phyloP scores from a whole-genome alignment of 2,888 invertebrate species.

The Lithosia quadra region DNA sequence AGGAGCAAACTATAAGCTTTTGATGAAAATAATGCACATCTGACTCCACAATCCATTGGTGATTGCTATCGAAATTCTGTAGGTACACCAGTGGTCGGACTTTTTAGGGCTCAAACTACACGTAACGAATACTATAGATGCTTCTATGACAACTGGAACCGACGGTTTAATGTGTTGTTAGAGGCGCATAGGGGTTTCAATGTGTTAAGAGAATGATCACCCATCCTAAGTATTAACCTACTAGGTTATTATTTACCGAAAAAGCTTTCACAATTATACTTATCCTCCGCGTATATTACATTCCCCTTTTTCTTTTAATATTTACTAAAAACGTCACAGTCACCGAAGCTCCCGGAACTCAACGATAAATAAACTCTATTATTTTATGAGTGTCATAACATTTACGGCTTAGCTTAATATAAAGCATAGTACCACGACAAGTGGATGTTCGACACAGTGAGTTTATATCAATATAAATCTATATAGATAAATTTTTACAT shows the following conservation, averaged over 20 bases:
- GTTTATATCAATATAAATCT: background rate
- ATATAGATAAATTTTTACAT: background rate
- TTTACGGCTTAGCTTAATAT: constrained; percentile 20
- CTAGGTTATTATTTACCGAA: background rate
- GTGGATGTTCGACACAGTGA: constrained; percentile 9
- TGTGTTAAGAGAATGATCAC: too few species aligned
- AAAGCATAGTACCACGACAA: constrained; percentile 13
- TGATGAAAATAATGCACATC: too few species aligned
- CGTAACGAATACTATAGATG: too few species aligned
- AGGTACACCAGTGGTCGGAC: too few species aligned
- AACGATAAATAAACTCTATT: constrained; percentile 17
- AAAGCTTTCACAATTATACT: background rate
- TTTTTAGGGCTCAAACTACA: too few species aligned
- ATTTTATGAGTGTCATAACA: constrained; percentile 20
- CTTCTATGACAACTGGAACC: too few species aligned
- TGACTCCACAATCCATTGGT: too few species aligned
- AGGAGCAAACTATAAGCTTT: too few species aligned
- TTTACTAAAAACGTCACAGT: constrained; percentile 12
- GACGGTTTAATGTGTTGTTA: too few species aligned
- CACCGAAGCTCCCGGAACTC: constrained; percentile 11
- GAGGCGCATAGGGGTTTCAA: too few species aligned
- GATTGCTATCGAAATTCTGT: too few species aligned
- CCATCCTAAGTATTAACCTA: too few species aligned
- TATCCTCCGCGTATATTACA: background rate
- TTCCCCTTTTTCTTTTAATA: background rate